These are phyloP conservation scores for Ctenopoma kingsleyae DNA, from an alignment of 2,797 vertebrate genomes.

Conservation along the genomic window DNA sequence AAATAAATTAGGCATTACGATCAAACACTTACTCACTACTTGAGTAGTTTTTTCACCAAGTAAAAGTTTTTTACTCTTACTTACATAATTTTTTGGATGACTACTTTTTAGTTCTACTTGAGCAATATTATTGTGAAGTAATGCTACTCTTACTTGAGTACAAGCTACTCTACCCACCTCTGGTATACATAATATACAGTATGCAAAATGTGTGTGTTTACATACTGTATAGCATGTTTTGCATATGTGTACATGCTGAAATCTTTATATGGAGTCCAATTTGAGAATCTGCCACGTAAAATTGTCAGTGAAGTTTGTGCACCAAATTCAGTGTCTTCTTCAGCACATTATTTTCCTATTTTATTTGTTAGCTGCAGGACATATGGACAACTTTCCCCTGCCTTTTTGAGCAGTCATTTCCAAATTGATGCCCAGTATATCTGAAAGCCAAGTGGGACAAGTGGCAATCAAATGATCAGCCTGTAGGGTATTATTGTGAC, in stretches of 20 bases:
- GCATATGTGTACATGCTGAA: background rate
- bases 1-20: no score
- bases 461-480: conserved; percentile 34
- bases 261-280: no score
- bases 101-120: no score
- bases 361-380: conserved; percentile 5
- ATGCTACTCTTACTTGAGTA: no score
- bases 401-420: conserved; percentile 19
- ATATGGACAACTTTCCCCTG: conserved; percentile 22
- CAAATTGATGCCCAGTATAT: conserved; percentile 22
- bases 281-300: background rate
- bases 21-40: no score
- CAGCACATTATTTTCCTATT: background rate
- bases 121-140: no score
- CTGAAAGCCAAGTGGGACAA: conserved; percentile 25
- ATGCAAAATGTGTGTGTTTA: background rate
- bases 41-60: no score
- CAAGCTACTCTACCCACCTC: no score
- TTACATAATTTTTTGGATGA: no score
- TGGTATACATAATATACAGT: no score
- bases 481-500: conserved; percentile 23
- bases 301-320: conserved; percentile 1
- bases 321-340: background rate
- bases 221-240: background rate
- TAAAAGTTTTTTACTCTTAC: no score